Evolutionary conservation across 1,140 invertebrate species (phyloP).

Genomic region (Pogonus chalceus): DNA sequence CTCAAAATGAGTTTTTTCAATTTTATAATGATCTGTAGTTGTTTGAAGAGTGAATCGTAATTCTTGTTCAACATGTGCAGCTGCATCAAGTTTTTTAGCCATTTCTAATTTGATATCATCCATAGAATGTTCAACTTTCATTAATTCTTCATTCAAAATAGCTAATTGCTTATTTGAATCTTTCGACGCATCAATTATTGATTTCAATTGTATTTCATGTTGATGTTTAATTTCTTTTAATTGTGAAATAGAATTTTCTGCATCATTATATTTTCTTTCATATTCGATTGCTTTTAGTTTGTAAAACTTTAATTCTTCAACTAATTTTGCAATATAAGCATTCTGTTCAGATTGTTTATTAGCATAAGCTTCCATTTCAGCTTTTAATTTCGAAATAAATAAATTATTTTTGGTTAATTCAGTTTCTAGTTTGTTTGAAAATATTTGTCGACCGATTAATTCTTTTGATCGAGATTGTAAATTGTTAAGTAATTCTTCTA

Average conservation of each 20-base stretch:
- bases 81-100: slow-evolving; percentile 37
- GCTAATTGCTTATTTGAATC: slow-evolving; percentile 28
- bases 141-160: not conserved
- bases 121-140: not conserved
- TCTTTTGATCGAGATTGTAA: not conserved
- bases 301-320: not conserved
- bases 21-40: slow-evolving; percentile 32
- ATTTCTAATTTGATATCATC: not conserved
- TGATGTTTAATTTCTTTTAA: not conserved
- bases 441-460: not conserved
- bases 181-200: slow-evolving; percentile 35
- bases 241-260: not conserved
- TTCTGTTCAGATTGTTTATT: not conserved
- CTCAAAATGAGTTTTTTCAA: slow-evolving; percentile 33
- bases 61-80: slow-evolving; percentile 37
- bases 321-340: not conserved
- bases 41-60: slow-evolving; percentile 38
- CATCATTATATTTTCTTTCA: not conserved
- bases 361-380: not conserved
- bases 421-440: not conserved
- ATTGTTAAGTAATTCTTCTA: not conserved
- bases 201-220: not conserved
- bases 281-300: not conserved
- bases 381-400: not conserved
- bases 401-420: not conserved